A percentile compares a stretch with the other conserved stretches of the same genome.
Evolutionary conservation across 2,888 invertebrate species (phyloP).

Genomic region (Tetragnatha montana): DNA sequence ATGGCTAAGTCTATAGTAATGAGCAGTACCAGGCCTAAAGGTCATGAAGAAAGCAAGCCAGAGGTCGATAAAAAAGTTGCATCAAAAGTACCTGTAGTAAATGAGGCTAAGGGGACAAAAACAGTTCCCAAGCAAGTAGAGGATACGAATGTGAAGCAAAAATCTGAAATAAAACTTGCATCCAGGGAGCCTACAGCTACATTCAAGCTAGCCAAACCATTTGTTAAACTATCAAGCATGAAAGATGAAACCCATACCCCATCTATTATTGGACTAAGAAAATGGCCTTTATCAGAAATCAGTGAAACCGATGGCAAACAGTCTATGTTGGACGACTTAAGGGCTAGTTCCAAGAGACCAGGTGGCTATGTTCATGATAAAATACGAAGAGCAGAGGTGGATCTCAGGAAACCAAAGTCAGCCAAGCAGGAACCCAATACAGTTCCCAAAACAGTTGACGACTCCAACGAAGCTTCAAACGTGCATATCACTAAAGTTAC

Average conservation of each 20-base stretch:
- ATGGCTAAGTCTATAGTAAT: constrained; percentile 5
- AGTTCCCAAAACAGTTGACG: constrained; percentile 1
- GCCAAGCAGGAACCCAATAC: constrained; percentile 38
- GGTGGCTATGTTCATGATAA: constrained; percentile 61
- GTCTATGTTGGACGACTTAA: constrained; percentile 63
- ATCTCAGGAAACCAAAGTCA: constrained; percentile 61
- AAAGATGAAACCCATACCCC: constrained; percentile 66
- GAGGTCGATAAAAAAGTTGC: constrained; percentile 13
- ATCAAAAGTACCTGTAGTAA: background rate
- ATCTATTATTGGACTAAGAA: constrained; percentile 57
- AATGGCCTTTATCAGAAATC: constrained; percentile 66
- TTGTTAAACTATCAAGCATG: constrained; percentile 66
- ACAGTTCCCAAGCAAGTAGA: constrained; percentile 33
- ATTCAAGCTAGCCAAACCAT: constrained; percentile 63
- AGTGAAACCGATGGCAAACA: constrained; percentile 53
- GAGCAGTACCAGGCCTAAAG: background rate
- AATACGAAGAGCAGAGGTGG: constrained; percentile 63
- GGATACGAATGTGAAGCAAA: constrained; percentile 27
- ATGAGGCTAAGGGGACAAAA: constrained; percentile 23
- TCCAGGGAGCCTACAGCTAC: constrained; percentile 54
- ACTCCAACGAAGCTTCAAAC: constrained; percentile 51
- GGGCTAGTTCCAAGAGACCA: constrained; percentile 60
- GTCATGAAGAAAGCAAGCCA: background rate
- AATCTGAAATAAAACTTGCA: constrained; percentile 53
- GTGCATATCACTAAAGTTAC: constrained; percentile 68